Conservation (phyloP, 2,113 vertebrate genomes). For the Osmerus eperlanus region DNA sequence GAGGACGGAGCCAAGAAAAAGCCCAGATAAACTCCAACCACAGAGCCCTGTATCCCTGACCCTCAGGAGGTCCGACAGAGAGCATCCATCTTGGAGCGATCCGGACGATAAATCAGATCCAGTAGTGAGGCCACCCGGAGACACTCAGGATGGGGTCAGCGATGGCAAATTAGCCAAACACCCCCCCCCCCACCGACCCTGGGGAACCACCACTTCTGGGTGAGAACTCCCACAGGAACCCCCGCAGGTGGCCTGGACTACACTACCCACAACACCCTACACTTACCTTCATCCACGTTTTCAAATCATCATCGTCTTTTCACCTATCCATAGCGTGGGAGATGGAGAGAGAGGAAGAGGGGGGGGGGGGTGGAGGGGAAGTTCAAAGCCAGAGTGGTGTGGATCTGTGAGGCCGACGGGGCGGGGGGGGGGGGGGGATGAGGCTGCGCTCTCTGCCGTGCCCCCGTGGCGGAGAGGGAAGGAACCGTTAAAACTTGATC, state of each 20-base stretch:
- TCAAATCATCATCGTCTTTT: no score
- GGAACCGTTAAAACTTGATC: constrained; percentile 57
- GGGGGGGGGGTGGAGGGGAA: constrained; percentile 16
- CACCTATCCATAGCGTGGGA: no score
- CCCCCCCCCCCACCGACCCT: constrained; percentile 6
- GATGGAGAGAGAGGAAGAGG: constrained; percentile 21
- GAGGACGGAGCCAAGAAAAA: constrained; percentile 42
- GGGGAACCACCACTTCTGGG: not conserved
- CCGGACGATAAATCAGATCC: constrained; percentile 45
- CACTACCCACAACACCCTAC: no score
- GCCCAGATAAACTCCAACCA: not conserved
- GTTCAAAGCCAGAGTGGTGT: constrained; percentile 27
- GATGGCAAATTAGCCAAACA: constrained; percentile 29
- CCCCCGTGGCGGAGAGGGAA: constrained; percentile 2
- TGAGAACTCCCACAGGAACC: no score
- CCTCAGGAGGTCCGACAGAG: constrained; percentile 33
- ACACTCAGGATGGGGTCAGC: constrained; percentile 31
- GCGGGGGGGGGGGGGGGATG: not conserved
- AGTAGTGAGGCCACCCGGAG: constrained; percentile 29
- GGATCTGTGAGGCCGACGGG: not conserved
- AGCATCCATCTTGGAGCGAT: constrained; percentile 40
- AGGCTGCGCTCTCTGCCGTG: constrained; percentile 4
- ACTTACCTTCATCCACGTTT: no score
- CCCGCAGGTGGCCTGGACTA: no score
- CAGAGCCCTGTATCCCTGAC: constrained; percentile 19